Conservation (phyloP, 2,113 vertebrate species). For the Aviceda subcristata region DNA sequence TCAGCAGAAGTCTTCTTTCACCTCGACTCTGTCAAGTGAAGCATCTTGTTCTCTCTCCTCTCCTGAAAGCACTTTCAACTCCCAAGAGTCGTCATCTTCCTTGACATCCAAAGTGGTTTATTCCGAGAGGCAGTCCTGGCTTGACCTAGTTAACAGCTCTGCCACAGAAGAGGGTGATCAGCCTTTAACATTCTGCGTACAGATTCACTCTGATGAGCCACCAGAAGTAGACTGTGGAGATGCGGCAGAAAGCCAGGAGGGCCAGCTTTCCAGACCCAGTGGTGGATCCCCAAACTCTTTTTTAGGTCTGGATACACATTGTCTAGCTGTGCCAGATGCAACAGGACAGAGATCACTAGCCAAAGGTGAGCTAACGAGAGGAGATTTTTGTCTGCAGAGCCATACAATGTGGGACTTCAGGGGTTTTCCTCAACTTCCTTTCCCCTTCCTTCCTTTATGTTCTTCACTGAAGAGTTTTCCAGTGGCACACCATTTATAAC, state of each 20-base stretch:
- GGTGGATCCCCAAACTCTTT: constrained; percentile 37
- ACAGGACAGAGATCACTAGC: constrained; percentile 3
- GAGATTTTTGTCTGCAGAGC: background rate
- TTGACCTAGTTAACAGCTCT: constrained; percentile 75
- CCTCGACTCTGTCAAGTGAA: constrained; percentile 74
- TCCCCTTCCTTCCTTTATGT: background rate
- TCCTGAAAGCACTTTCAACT: constrained; percentile 79
- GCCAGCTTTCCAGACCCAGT: background rate
- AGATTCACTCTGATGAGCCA: constrained; percentile 61
- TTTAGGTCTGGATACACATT: constrained; percentile 31
- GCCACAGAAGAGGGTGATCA: constrained; percentile 59
- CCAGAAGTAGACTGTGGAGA: background rate
- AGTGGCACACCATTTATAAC: background rate
- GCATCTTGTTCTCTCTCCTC: constrained; percentile 77
- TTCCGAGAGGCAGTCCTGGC: constrained; percentile 79
- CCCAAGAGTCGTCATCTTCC: constrained; percentile 74
- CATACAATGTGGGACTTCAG: background rate
- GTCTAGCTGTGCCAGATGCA: constrained; percentile 17
- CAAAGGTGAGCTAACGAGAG: constrained; percentile 64
- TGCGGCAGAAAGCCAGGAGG: background rate
- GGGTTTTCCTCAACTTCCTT: background rate
- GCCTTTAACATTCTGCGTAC: constrained; percentile 69
- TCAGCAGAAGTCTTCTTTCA: constrained; percentile 70
- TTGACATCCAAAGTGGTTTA: constrained; percentile 70
- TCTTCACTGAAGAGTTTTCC: background rate